phyloP scores from a whole-genome alignment of 2,888 invertebrate species.

The Drosophila infuscata region DNA sequence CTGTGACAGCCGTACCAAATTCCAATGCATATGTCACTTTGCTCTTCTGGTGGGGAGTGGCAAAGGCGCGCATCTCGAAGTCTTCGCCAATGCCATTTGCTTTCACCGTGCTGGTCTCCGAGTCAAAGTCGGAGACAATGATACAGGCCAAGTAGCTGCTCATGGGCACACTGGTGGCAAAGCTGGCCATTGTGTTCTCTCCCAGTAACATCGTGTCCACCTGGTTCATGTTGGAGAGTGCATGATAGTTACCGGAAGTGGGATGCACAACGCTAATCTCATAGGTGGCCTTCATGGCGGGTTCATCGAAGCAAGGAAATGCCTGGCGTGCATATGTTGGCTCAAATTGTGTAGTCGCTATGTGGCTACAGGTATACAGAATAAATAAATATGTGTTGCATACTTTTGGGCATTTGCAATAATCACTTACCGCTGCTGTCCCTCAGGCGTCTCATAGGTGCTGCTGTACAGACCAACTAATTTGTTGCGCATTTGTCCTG shows the following conservation, averaged over 20 bases:
- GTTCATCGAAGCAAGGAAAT: conserved; percentile 98
- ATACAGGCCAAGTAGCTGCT: conserved; percentile 97
- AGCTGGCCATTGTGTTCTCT: conserved; percentile 88
- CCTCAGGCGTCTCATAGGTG: conserved; percentile 86
- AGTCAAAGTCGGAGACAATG: conserved; percentile 94
- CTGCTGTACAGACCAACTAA: conserved; percentile 92
- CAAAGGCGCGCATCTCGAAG: conserved; percentile 90
- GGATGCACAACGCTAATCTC: conserved; percentile 91
- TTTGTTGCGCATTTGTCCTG: conserved; percentile 88
- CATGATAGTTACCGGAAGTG: conserved; percentile 87
- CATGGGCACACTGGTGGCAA: conserved; percentile 94
- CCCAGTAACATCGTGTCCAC: conserved; percentile 46
- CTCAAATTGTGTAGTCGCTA: conserved; percentile 96
- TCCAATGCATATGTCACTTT: conserved; percentile 91
- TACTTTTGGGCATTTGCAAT: conserved; percentile 39
- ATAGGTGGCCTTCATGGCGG: conserved; percentile 94
- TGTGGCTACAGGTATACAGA: conserved; percentile 86
- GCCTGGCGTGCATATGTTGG: conserved; percentile 97
- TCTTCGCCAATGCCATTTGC: conserved; percentile 86
- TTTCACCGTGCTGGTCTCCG: conserved; percentile 85
- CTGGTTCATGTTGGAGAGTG: conserved; percentile 89
- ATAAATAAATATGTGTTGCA: conserved; percentile 19
- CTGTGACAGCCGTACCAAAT: conserved; percentile 90
- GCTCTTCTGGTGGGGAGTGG: conserved; percentile 90
- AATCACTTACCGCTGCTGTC: conserved; percentile 85